These are phyloP conservation scores for Dromas ardeola DNA, from an alignment of 2,113 vertebrate species.

Conservation along the genomic window DNA sequence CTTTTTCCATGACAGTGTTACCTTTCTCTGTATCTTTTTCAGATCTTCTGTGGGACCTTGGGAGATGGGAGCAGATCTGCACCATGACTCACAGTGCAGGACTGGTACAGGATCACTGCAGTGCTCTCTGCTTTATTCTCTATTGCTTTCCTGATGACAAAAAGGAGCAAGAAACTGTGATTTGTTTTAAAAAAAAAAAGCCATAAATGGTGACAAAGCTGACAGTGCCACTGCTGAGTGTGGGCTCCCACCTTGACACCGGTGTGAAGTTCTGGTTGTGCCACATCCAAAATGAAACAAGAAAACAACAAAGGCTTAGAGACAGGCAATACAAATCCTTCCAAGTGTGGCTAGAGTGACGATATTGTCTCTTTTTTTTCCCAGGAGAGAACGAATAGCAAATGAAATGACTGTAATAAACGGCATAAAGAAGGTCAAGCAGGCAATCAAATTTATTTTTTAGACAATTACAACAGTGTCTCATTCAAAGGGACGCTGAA, in stretches of 20 bases:
- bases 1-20: background rate
- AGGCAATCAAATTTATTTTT: constrained; percentile 41
- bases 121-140: background rate
- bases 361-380: background rate
- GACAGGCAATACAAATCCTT: background rate
- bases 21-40: background rate
- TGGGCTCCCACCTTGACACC: background rate
- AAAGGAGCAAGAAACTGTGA: background rate
- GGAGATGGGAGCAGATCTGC: background rate
- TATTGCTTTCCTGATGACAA: background rate
- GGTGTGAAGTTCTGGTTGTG: background rate
- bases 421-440: constrained; percentile 15
- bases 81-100: background rate
- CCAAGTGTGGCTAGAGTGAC: background rate
- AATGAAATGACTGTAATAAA: constrained; percentile 19
- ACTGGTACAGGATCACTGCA: background rate
- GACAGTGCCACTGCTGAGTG: background rate
- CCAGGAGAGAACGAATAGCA: background rate
- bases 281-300: background rate
- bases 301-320: background rate
- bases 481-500: constrained; percentile 43
- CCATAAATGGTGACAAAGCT: background rate
- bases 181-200: background rate
- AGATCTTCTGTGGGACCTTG: background rate
- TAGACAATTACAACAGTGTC: constrained; percentile 38